A percentile compares a stretch with the other conserved stretches of the same genome.
phyloP scores from a whole-genome alignment of 2,797 vertebrate genomes.

The Smutsia temminckii region DNA sequence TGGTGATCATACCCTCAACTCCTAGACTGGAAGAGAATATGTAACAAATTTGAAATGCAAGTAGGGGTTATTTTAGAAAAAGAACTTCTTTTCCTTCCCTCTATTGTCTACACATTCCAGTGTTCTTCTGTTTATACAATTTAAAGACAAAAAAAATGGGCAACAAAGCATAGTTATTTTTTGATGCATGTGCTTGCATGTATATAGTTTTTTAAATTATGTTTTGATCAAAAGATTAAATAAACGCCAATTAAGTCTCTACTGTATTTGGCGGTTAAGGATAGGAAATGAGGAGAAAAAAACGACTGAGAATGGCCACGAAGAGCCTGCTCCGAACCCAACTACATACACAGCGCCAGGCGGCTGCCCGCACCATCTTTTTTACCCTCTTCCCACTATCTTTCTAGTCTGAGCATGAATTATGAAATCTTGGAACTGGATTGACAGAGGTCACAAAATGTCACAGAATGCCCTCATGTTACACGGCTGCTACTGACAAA shows the following conservation, averaged over 20 bases:
- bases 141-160: background rate
- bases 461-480: background rate
- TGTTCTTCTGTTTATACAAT: background rate
- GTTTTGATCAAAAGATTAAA: slow-evolving; percentile 43
- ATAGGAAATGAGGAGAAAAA: background rate
- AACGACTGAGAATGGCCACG: background rate
- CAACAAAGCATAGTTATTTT: background rate
- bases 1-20: background rate
- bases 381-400: background rate
- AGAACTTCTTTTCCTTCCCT: background rate
- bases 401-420: background rate
- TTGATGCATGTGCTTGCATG: background rate
- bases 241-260: slow-evolving; percentile 4
- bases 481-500: background rate
- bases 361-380: background rate
- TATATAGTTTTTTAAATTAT: background rate
- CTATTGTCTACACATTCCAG: background rate
- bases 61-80: background rate
- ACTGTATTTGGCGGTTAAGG: background rate
- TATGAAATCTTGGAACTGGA: background rate
- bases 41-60: background rate
- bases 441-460: background rate
- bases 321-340: background rate
- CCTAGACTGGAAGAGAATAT: background rate
- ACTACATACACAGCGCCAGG: background rate